Evolutionary conservation across 2,888 invertebrate species (phyloP).

Genomic region (Nomada ruficornis): DNA sequence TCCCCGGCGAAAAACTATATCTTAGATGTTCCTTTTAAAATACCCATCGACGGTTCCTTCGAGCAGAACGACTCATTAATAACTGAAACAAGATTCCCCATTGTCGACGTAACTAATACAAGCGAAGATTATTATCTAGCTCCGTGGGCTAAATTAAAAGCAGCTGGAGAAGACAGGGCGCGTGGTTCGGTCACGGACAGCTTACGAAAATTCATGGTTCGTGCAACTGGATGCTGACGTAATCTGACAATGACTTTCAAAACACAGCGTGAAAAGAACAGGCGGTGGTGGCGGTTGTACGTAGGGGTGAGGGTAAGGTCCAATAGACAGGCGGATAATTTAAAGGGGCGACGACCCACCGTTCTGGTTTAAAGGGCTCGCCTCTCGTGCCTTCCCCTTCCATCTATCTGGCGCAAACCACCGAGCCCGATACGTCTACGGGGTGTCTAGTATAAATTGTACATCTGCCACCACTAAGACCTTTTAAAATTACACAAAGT

Average conservation of each 20-base stretch:
- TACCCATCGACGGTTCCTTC: no score
- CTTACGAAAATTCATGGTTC: conserved; percentile 40
- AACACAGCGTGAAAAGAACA: conserved; percentile 58
- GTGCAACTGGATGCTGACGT: conserved; percentile 46
- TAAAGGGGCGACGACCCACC: conserved; percentile 81
- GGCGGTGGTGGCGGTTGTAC: conserved; percentile 45
- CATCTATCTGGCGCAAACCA: conserved; percentile 36
- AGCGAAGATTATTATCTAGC: not conserved
- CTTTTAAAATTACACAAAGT: not conserved
- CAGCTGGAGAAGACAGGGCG: conserved; percentile 4
- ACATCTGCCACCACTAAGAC: not conserved
- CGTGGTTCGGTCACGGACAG: not conserved
- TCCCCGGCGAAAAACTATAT: conserved; percentile 1
- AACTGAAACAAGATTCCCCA: no score
- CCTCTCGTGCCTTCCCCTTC: conserved; percentile 31
- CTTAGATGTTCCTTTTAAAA: conserved; percentile 3
- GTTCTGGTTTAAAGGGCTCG: conserved; percentile 85
- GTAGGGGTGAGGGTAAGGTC: conserved; percentile 43
- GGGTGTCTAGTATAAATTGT: conserved; percentile 42
- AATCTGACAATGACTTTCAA: conserved; percentile 63
- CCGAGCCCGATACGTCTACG: conserved; percentile 33
- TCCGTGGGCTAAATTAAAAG: conserved; percentile 1
- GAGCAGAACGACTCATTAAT: not conserved
- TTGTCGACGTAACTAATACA: not conserved
- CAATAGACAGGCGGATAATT: conserved; percentile 68